Conservation (phyloP, 2,113 vertebrate species). For the Nansenia antarctica region DNA sequence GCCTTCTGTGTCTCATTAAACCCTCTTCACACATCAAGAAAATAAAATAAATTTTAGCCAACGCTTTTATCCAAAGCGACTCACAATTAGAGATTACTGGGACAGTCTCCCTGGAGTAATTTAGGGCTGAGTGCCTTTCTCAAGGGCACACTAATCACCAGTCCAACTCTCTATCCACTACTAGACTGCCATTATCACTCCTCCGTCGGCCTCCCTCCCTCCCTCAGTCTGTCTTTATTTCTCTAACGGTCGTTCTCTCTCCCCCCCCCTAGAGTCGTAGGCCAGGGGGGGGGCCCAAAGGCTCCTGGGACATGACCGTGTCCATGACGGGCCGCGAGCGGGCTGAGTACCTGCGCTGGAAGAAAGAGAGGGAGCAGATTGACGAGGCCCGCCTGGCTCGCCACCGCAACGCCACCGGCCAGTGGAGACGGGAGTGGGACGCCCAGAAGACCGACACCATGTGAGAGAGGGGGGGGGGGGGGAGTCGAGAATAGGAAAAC, state of each 20-base stretch:
- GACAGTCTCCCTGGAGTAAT: too few relatives aligned
- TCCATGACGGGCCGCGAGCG: constrained; percentile 93
- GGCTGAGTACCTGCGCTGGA: constrained; percentile 91
- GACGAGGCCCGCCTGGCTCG: constrained; percentile 87
- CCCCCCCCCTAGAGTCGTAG: constrained; percentile 64
- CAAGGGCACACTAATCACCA: too few relatives aligned
- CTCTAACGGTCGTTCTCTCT: background rate
- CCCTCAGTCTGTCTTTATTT: background rate
- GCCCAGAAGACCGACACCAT: constrained; percentile 86
- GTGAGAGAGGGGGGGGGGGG: constrained; percentile 61
- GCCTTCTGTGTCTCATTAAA: too few relatives aligned
- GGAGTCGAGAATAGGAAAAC: too few relatives aligned
- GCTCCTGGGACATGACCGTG: constrained; percentile 85
- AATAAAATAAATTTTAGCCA: too few relatives aligned
- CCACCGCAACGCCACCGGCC: constrained; percentile 88
- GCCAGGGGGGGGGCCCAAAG: constrained; percentile 52
- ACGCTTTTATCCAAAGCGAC: too few relatives aligned
- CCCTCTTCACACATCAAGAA: too few relatives aligned
- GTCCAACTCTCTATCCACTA: background rate
- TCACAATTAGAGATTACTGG: too few relatives aligned
- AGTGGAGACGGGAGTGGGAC: constrained; percentile 93
- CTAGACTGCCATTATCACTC: background rate
- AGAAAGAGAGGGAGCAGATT: constrained; percentile 89
- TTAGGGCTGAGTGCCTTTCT: too few relatives aligned
- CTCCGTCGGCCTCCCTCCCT: background rate